phyloP scores from a whole-genome alignment of 2,797 vertebrate species.

The Platalea minor region DNA sequence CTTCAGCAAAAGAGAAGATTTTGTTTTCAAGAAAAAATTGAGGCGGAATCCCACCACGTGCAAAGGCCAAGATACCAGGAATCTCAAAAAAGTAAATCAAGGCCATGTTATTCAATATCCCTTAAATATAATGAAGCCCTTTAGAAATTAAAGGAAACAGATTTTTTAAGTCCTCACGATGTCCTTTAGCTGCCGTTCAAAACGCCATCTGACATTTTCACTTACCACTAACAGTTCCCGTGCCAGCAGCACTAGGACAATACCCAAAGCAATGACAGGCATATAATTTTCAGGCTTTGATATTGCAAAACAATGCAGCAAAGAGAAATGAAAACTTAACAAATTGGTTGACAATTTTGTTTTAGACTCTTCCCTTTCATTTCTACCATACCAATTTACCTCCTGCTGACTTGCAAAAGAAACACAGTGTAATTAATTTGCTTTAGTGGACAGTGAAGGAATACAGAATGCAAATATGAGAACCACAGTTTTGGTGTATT shows the following conservation, averaged over 20 bases:
- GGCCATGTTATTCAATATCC: not conserved
- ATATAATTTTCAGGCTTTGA: conserved; percentile 22
- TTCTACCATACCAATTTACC: conserved; percentile 29
- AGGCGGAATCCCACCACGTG: not conserved
- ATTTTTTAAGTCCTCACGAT: not conserved
- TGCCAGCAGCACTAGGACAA: not conserved
- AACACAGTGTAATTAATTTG: conserved; percentile 22
- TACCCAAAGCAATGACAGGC: not conserved
- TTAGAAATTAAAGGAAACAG: not conserved
- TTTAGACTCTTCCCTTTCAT: conserved; percentile 42
- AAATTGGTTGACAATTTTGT: conserved; percentile 51
- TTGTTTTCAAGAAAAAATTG: not conserved
- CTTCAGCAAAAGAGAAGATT: not conserved
- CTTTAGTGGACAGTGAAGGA: conserved; percentile 1
- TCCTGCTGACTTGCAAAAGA: conserved; percentile 23
- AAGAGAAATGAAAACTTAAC: conserved; percentile 39
- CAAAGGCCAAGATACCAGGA: not conserved
- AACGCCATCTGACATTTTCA: not conserved
- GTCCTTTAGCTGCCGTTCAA: not conserved
- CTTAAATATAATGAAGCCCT: not conserved
- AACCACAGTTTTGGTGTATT: not conserved
- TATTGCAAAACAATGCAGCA: conserved; percentile 13
- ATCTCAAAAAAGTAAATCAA: not conserved
- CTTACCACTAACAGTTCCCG: not conserved
- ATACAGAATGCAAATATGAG: conserved; percentile 13